phyloP scores from a whole-genome alignment of 2,113 vertebrate species.

The Vanacampus margaritifer region DNA sequence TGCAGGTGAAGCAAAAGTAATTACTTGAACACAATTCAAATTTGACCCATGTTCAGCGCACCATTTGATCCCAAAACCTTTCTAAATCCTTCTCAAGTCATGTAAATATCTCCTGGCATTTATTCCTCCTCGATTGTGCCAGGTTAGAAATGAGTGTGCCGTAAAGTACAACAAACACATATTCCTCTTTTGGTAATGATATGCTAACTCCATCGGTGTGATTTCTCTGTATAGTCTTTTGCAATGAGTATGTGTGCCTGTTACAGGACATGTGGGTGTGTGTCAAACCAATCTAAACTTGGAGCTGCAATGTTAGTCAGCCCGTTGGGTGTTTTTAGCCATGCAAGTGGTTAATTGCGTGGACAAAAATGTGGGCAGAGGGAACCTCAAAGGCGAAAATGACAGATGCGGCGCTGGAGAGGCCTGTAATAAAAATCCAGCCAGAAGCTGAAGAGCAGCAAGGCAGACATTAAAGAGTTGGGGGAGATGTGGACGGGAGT shows the following conservation, averaged over 20 bases:
- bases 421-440: constrained; percentile 40
- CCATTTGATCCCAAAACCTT: background rate
- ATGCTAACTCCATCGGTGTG: constrained; percentile 12
- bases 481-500: constrained; percentile 13
- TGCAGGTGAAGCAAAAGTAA: too few relatives aligned
- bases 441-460: constrained; percentile 26
- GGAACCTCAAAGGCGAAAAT: constrained; percentile 45
- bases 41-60: background rate
- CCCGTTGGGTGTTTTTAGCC: constrained; percentile 51
- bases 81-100: background rate
- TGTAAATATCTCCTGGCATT: background rate
- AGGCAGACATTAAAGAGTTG: constrained; percentile 31
- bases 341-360: constrained; percentile 50
- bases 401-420: constrained; percentile 56
- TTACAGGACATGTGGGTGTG: constrained; percentile 30
- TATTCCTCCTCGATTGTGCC: constrained; percentile 26
- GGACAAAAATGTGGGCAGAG: constrained; percentile 48
- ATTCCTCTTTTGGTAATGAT: constrained; percentile 28
- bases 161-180: constrained; percentile 25
- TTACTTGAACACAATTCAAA: background rate
- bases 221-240: constrained; percentile 17
- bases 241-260: constrained; percentile 13
- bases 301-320: constrained; percentile 30
- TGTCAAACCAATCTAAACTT: constrained; percentile 42
- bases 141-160: constrained; percentile 49